Evolutionary conservation across 2,888 invertebrate species (phyloP), one percentile per base, ranked within the genome.

Genomic region (Eurytoma californica): DNA sequence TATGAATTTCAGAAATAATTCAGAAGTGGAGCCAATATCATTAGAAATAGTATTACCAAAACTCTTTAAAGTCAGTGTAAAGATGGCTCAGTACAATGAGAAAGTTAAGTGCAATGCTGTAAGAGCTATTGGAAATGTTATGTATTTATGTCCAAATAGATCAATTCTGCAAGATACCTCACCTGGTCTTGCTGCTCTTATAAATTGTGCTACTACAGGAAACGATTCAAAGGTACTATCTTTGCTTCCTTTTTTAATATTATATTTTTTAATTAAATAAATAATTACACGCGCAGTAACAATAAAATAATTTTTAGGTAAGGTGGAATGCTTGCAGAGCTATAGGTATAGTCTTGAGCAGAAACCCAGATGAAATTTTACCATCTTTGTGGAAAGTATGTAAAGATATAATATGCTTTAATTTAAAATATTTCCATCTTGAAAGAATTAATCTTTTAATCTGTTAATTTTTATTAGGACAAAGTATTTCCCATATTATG

Each of bases 321-420:
- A 93, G 96, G 72, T 97, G 97, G 97, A 97, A 97, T 90, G 95
- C 97, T 0, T 97, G 97, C 88, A 95, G 97, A 88, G 97, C 97
- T 0, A 91, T 97, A 77, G 95, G 96, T 30, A 95, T 95, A 85
- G 92, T 95, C 80, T 93, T 97, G 91, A 94, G 90, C 82, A 91
- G 92, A 79, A 82, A 86, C 30, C 88, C 90, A 18, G 89, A 92
- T 66, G 85, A 88, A 47, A 86, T 90, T 80, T 86, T 90, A 12
- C 86, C 88, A 18, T 82, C 88, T 16, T 82, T 86, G 3, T 91
- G 91, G 91, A 90, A 90, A 84, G 92, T 92, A 88, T 83, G 90
- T 87, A 86, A 24, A 53, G 68, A 18, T 74, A 47, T 39, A 24
- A 47, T 39, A 24, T 65, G 53, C 28, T 24, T 51, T 66, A 9